phyloP scores from a whole-genome alignment of 2,888 invertebrate genomes.

The Volucella bombylans region DNA sequence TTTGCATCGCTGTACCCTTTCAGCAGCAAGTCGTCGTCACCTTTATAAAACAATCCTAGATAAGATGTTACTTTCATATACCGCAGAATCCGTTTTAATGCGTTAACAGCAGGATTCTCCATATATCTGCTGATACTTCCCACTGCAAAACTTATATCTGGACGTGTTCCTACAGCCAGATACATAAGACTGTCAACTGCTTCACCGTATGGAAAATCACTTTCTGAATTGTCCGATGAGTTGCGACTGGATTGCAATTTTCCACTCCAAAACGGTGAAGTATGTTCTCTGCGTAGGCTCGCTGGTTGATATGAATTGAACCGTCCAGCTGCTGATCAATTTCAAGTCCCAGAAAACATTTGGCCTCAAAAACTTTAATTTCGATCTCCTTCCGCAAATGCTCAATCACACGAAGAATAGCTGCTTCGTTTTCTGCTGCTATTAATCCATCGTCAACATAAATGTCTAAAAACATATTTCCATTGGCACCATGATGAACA shows the following conservation, averaged over 20 bases:
- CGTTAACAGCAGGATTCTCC: too few species aligned
- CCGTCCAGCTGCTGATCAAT: too few species aligned
- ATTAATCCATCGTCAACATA: conserved; percentile 77
- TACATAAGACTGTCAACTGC: conserved; percentile 68
- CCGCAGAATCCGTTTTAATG: too few species aligned
- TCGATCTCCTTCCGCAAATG: too few species aligned
- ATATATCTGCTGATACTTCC: too few species aligned
- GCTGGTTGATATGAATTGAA: conserved; percentile 61
- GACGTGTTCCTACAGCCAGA: conserved; percentile 64
- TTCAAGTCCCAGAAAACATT: too few species aligned
- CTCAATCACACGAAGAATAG: too few species aligned
- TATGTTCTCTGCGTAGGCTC: conserved; percentile 56
- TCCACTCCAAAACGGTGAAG: conserved; percentile 64
- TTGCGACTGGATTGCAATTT: conserved; percentile 47
- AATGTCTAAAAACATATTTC: conserved; percentile 72
- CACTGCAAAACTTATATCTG: neutral
- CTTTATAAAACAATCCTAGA: too few species aligned
- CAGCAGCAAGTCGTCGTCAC: too few species aligned
- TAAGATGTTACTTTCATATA: too few species aligned
- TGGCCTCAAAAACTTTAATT: too few species aligned
- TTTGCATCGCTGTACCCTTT: too few species aligned
- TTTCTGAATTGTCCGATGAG: conserved; percentile 49
- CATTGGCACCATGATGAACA: conserved; percentile 43
- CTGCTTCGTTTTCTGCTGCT: conserved; percentile 38
- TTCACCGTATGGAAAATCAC: conserved; percentile 66